These are phyloP conservation scores for Globodera ellingtonae DNA, from an alignment of 1,140 invertebrate genomes.

Conservation along the genomic window DNA sequence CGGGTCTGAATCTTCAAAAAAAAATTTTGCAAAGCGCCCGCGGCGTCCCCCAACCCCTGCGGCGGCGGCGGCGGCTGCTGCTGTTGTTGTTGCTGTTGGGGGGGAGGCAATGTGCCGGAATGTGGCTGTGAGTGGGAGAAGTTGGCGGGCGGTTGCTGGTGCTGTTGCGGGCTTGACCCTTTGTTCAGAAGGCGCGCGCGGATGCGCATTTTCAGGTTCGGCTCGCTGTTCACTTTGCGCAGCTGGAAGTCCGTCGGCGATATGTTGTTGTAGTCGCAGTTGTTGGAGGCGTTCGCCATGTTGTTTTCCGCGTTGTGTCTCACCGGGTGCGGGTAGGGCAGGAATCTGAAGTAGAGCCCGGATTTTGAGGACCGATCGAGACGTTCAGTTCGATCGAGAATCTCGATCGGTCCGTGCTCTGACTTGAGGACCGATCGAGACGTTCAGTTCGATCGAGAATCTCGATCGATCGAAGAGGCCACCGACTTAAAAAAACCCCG, in stretches of 20 bases:
- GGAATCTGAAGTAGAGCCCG: slow-evolving; percentile 45
- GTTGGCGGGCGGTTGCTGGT: background rate
- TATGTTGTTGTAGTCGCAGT: slow-evolving; percentile 14
- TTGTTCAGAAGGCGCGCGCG: slow-evolving; percentile 61
- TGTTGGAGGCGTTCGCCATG: background rate
- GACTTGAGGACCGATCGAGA: no score
- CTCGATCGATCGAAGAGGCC: no score
- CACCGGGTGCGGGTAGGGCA: slow-evolving; percentile 58
- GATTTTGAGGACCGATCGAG: background rate
- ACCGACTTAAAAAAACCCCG: no score
- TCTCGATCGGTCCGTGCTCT: no score
- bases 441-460: no score
- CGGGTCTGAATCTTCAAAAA: slow-evolving; percentile 31
- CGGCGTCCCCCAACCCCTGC: slow-evolving; percentile 10
- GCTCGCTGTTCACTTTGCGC: slow-evolving; percentile 64
- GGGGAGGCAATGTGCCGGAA: no score
- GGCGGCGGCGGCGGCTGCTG: slow-evolving; percentile 1
- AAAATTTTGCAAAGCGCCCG: slow-evolving; percentile 20
- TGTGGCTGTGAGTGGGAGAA: no score
- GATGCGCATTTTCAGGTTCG: slow-evolving; percentile 63
- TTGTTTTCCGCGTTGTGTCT: slow-evolving; percentile 27
- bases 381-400: no score
- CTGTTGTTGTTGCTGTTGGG: background rate
- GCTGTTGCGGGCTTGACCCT: slow-evolving; percentile 44
- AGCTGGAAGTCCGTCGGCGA: slow-evolving; percentile 56